Evolutionary conservation across 2,113 vertebrate species (phyloP).

Genomic region (Ctenodactylus gundi): DNA sequence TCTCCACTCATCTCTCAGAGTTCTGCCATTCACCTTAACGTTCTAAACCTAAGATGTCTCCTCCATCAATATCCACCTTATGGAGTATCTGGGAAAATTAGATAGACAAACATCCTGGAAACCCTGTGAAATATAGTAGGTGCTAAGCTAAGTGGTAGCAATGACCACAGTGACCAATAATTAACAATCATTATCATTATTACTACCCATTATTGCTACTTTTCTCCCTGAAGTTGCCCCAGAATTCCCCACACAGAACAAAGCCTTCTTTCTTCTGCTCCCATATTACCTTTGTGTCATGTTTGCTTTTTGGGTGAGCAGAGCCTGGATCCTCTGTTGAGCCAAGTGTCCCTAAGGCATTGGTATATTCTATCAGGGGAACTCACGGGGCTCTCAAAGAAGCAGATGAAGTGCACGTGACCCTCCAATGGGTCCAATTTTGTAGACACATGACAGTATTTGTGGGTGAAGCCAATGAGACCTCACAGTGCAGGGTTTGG

Average conservation of each 20-base stretch:
- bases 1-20: not conserved
- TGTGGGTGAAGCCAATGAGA: not conserved
- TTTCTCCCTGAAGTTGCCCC: not conserved
- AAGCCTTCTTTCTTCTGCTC: not conserved
- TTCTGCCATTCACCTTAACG: not conserved
- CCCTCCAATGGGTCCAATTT: not conserved
- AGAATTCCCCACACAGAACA: not conserved
- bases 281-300: accelerated
- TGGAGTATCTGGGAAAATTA: not conserved
- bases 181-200: not conserved
- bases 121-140: not conserved
- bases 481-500: not conserved
- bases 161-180: too few species aligned
- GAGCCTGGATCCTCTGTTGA: not conserved
- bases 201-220: not conserved
- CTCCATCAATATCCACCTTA: not conserved
- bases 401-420: not conserved
- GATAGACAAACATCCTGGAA: not conserved
- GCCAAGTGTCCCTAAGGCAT: not conserved
- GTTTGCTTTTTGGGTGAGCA: not conserved
- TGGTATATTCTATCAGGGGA: not conserved
- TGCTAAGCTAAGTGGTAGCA: not conserved
- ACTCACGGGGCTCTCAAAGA: not conserved
- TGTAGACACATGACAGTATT: not conserved
- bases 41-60: not conserved